Evolutionary conservation across 2,113 vertebrate genomes (phyloP), one percentile per base, ranked within the genome.

Genomic region (Hylia prasina): DNA sequence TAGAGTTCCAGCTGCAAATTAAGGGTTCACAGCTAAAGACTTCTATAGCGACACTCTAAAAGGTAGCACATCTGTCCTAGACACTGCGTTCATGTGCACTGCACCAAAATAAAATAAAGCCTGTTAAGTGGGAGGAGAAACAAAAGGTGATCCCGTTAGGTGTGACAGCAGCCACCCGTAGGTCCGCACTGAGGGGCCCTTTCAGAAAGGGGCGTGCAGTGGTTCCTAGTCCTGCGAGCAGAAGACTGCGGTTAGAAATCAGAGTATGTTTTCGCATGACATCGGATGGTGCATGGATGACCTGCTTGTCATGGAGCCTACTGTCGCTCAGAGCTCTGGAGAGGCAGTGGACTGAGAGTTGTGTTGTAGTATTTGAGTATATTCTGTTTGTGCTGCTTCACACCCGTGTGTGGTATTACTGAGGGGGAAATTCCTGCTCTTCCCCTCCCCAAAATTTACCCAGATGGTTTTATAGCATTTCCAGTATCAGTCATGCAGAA

Each of bases 211-310:
- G 78, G 89, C 14, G 78, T 73, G 93, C 93, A 85, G 47, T 96
- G 89, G 95, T 72, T 97, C 96, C 96, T 97, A 97, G 92, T 93
- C 96, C 96, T 97, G 94, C 6, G 97, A 97, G 97, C 95, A 97
- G 96, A 96, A 96, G 95, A 93, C 95, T 70, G 89, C 56, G 12
- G 96, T 97, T 96, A 97, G 95, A 97, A 90, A 65, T 88, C 11
- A 21, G 83, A 19, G 95, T 40, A 93, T 53, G 87, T 90, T 70
- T 91, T 91, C 2, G 51, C 89, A 94, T 96, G 92, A 68, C 51
- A 24, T 77, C 1, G 2, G 92, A 96, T 97, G 97, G 90, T n/a
- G 76, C 79, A 80, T 90, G 92, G 73, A 96, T 96, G 94, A 90
- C 83, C 78, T 73, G 70, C 42, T 89, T 72, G 50, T 71, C 81